Evolutionary conservation across 2,113 vertebrate genomes (phyloP).

Genomic region (Pimephales promelas): DNA sequence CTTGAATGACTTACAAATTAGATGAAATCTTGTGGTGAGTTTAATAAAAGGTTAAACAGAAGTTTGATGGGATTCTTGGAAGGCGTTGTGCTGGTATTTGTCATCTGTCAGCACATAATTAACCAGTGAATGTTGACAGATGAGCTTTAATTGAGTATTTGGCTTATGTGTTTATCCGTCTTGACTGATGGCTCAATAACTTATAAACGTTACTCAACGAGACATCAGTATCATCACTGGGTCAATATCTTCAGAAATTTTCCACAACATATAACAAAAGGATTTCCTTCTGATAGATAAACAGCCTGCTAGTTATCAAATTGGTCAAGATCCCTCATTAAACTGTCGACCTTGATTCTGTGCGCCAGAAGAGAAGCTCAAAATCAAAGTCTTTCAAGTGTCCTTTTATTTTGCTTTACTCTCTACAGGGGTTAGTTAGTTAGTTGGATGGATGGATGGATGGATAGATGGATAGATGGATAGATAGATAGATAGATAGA

Average conservation of each 20-base stretch:
- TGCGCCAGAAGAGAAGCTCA: not conserved
- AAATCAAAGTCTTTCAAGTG: not conserved
- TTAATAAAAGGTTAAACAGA: not conserved
- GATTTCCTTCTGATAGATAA: not conserved
- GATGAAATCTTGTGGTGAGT: not conserved
- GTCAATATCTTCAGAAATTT: not conserved
- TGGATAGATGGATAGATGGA: not conserved
- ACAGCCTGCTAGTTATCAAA: not conserved
- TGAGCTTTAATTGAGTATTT: conserved; percentile 29
- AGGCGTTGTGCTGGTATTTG: not conserved
- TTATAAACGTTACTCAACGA: not conserved
- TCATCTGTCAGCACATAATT: conserved; percentile 26
- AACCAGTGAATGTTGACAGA: conserved; percentile 12
- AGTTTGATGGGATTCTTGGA: not conserved
- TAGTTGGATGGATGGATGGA: not conserved
- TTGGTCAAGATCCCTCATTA: not conserved
- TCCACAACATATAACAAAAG: not conserved
- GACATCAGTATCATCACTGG: too few species aligned
- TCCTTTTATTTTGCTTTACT: not conserved
- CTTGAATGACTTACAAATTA: not conserved
- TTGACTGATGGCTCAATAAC: conserved; percentile 16
- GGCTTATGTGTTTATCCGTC: conserved; percentile 28
- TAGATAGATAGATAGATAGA: too few species aligned
- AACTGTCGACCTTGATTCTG: not conserved
- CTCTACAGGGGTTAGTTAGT: too few species aligned